These are phyloP conservation scores for Oryctolagus cuniculus DNA, from an alignment of 2,113 vertebrate genomes.

Conservation along the genomic window mOryCun1.1 NC_091441.1:101893001-101893500, in stretches of 20 bases:
- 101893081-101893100: not conserved
- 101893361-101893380: constrained; percentile 62
- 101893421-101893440: not conserved
- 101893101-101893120: not conserved
- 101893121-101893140: not conserved
- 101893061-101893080: not conserved
- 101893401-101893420: not conserved
- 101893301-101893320: constrained; percentile 81
- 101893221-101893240: constrained; percentile 80
- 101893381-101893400: not conserved
- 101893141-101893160: not conserved
- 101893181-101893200: constrained; percentile 41
- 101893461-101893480: not conserved
- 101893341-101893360: constrained; percentile 33
- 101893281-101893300: constrained; percentile 82
- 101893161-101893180: not conserved
- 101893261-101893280: constrained; percentile 72
- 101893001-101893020: not conserved
- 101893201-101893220: constrained; percentile 75
- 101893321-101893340: constrained; percentile 78
- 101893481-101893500: not conserved
- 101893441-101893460: not conserved
- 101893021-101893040: not conserved
- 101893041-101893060: not conserved
- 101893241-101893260: constrained; percentile 78